A percentile compares a stretch with the other conserved stretches of the same genome.
These are phyloP conservation scores for Fragum sueziense DNA, from an alignment of 2,888 invertebrate genomes.

Conservation along the genomic window DNA sequence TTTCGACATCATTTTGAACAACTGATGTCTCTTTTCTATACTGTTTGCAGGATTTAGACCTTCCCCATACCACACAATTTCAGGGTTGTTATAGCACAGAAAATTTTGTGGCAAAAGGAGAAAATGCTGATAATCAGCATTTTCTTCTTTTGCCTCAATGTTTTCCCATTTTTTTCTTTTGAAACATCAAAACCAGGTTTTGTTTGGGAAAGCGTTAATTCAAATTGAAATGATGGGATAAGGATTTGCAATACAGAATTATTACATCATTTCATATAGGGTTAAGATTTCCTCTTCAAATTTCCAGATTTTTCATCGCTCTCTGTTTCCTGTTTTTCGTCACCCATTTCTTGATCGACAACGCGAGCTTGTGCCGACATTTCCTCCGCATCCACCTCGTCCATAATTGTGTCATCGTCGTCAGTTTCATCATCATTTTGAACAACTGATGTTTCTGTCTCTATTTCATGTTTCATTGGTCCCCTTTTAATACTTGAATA, in stretches of 20 bases:
- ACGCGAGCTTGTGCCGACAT: constrained; percentile 59
- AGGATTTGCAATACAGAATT: no score
- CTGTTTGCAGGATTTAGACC: no score
- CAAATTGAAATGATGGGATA: no score
- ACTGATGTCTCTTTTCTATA: background rate
- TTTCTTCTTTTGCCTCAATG: no score
- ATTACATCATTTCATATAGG: no score
- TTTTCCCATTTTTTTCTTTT: no score
- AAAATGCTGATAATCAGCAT: no score
- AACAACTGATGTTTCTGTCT: background rate
- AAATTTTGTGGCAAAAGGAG: no score
- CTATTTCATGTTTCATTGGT: background rate
- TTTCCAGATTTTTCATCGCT: constrained; percentile 60
- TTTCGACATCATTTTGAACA: background rate
- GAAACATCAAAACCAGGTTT: no score
- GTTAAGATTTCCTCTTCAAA: constrained; percentile 52
- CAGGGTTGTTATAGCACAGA: no score
- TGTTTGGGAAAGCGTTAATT: no score
- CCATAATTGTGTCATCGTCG: constrained; percentile 15
- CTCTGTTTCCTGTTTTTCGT: constrained; percentile 61
- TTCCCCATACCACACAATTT: no score
- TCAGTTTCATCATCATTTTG: constrained; percentile 6
- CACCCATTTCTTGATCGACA: constrained; percentile 31
- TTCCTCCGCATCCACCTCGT: constrained; percentile 50
- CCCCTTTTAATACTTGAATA: constrained; percentile 18